Evolutionary conservation across 2,888 invertebrate genomes (phyloP).

Genomic region (Chymomyza fuscimana): DNA sequence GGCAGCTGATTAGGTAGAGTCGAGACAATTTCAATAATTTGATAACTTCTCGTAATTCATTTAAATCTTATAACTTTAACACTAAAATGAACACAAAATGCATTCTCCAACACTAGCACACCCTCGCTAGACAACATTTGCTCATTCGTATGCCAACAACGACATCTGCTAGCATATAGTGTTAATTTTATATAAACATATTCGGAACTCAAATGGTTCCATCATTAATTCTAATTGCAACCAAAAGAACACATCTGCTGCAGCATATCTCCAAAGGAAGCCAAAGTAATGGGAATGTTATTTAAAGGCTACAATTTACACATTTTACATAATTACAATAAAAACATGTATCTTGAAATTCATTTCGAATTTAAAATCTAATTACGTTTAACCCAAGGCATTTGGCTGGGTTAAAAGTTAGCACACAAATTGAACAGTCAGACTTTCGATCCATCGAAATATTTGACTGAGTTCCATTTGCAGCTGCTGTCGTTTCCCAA

Average conservation of each 20-base stretch:
- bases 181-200: background rate
- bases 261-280: conserved; percentile 2
- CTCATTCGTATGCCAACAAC: too few relatives aligned
- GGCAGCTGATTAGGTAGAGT: too few relatives aligned
- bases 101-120: too few relatives aligned
- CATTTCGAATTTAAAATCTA: conserved; percentile 38
- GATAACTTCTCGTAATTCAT: too few relatives aligned
- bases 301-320: conserved; percentile 1
- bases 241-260: conserved; percentile 5
- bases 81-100: too few relatives aligned
- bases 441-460: background rate
- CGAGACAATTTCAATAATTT: too few relatives aligned
- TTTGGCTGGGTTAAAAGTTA: background rate
- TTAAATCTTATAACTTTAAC: too few relatives aligned
- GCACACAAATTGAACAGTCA: background rate
- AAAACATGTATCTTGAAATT: conserved; percentile 54
- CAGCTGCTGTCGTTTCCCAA: background rate
- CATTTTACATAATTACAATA: background rate
- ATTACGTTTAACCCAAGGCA: conserved; percentile 16
- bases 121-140: too few relatives aligned
- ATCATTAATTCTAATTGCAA: conserved; percentile 34
- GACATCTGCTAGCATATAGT: too few relatives aligned
- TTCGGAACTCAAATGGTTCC: conserved; percentile 38
- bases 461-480: background rate
- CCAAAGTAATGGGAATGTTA: background rate